Evolutionary conservation across 1,140 invertebrate species (phyloP).

Genomic region (Goniozus legneri): DNA sequence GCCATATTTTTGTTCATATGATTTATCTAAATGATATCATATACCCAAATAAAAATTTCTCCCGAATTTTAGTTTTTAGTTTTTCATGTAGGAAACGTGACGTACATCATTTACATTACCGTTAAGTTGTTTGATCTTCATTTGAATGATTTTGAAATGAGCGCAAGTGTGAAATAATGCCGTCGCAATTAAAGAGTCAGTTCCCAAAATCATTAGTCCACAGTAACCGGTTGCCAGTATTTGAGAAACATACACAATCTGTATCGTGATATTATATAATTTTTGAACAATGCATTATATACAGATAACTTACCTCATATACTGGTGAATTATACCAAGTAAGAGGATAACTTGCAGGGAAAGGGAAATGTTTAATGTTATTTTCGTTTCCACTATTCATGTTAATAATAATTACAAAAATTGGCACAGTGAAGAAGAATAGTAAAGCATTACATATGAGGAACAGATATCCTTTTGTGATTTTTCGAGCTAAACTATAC

Average conservation of each 20-base stretch:
- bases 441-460: slow-evolving; percentile 29
- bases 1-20: background rate
- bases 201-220: slow-evolving; percentile 28
- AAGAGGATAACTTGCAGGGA: slow-evolving; percentile 28
- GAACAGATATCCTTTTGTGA: slow-evolving; percentile 27
- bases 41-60: background rate
- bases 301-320: slow-evolving; percentile 21
- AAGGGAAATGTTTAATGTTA: slow-evolving; percentile 23
- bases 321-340: slow-evolving; percentile 25
- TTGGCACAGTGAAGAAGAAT: slow-evolving; percentile 28
- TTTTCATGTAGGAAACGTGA: background rate
- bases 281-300: background rate
- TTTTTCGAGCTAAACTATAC: slow-evolving; percentile 24
- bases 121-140: slow-evolving; percentile 20
- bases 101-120: background rate
- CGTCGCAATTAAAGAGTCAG: slow-evolving; percentile 33
- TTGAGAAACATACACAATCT: slow-evolving; percentile 29
- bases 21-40: background rate
- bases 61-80: background rate
- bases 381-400: background rate
- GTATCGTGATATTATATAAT: background rate
- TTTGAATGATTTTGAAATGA: slow-evolving; percentile 27
- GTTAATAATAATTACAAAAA: slow-evolving; percentile 4
- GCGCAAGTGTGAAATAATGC: slow-evolving; percentile 34
- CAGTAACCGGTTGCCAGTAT: slow-evolving; percentile 27